Evolutionary conservation across 2,797 vertebrate species (phyloP).

Genomic region (Buphagus erythrorhynchus): DNA sequence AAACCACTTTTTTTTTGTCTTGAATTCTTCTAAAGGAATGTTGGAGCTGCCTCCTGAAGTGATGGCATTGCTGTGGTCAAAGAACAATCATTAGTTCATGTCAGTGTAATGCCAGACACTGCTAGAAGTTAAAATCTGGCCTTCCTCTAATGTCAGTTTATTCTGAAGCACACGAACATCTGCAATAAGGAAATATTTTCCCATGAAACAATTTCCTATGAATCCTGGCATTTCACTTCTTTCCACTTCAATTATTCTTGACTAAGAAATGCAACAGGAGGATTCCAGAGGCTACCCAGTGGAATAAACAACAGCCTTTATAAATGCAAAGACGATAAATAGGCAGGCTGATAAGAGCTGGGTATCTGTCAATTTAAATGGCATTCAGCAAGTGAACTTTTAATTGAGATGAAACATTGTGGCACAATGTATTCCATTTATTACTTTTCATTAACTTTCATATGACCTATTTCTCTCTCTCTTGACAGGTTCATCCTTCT

Average conservation of each 20-base stretch:
- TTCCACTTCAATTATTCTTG: conserved; percentile 64
- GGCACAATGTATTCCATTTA: conserved; percentile 55
- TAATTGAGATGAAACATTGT: conserved; percentile 66
- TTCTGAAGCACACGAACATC: not conserved
- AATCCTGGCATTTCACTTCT: conserved; percentile 54
- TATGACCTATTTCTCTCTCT: conserved; percentile 65
- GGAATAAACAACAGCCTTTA: conserved; percentile 65
- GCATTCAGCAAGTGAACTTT: conserved; percentile 64
- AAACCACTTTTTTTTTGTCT: not conserved
- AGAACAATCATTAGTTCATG: not conserved
- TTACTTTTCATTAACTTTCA: conserved; percentile 58
- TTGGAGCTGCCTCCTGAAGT: not conserved
- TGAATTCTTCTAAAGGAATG: not conserved
- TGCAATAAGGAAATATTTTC: conserved; percentile 23
- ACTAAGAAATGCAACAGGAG: conserved; percentile 46
- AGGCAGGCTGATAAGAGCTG: conserved; percentile 25
- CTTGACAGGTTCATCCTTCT: conserved; percentile 67
- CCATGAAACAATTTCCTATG: conserved; percentile 31
- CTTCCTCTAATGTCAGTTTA: not conserved
- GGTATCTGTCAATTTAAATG: conserved; percentile 50
- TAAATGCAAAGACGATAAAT: conserved; percentile 37
- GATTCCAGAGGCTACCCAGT: conserved; percentile 35
- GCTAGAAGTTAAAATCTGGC: not conserved
- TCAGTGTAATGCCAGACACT: not conserved
- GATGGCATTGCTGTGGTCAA: not conserved